Evolutionary conservation across 2,888 invertebrate genomes (phyloP).

Genomic region (Hedychridium roseum): DNA sequence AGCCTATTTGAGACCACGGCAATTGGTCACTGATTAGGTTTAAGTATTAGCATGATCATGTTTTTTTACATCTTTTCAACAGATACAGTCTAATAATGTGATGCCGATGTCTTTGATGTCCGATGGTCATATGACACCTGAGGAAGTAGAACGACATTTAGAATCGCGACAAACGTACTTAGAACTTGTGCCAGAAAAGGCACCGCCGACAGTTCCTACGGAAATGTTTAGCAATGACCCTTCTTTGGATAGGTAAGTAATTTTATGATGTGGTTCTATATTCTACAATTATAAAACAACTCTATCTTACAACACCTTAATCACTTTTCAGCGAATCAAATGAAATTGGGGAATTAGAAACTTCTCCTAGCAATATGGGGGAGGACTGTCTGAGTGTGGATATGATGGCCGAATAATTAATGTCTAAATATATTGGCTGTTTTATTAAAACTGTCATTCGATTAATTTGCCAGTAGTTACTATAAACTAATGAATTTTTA

Average conservation of each 20-base stretch:
- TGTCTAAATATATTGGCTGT: slow-evolving; percentile 32
- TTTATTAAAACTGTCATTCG: slow-evolving; percentile 32
- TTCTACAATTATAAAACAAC: neutral
- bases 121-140: slow-evolving; percentile 89
- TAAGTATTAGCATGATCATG: too few relatives aligned
- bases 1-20: too few relatives aligned
- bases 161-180: slow-evolving; percentile 83
- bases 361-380: slow-evolving; percentile 81
- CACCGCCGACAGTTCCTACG: slow-evolving; percentile 88
- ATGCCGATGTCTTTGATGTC: slow-evolving; percentile 68
- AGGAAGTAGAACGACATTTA: slow-evolving; percentile 89
- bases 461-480: slow-evolving; percentile 42
- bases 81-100: slow-evolving; percentile 68
- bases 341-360: slow-evolving; percentile 79
- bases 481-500: slow-evolving; percentile 44
- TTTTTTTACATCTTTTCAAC: too few relatives aligned
- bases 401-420: slow-evolving; percentile 67
- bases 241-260: slow-evolving; percentile 78
- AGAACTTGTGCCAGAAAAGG: slow-evolving; percentile 83
- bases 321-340: slow-evolving; percentile 78
- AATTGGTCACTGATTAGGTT: too few relatives aligned
- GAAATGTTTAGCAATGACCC: slow-evolving; percentile 96
- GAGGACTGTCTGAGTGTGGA: slow-evolving; percentile 81
- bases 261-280: slow-evolving; percentile 1
- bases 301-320: neutral